Evolutionary conservation across 1,140 invertebrate genomes (phyloP).

Genomic region (Tetramorium alpestre): DNA sequence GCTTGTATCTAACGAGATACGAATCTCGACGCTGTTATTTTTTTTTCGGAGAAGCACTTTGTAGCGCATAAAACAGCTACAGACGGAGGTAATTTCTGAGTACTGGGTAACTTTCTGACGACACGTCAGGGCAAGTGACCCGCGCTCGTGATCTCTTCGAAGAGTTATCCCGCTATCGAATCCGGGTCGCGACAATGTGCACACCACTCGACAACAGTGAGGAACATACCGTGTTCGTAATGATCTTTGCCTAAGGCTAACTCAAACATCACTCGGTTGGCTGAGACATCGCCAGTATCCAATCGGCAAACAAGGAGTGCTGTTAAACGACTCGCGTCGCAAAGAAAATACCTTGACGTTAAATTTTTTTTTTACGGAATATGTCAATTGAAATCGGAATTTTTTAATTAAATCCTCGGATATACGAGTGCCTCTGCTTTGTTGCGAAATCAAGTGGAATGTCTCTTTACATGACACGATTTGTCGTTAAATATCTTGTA

Average conservation of each 20-base stretch:
- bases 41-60: conserved; percentile 9
- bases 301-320: neutral
- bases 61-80: neutral
- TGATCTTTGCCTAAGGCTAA: conserved; percentile 69
- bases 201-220: conserved; percentile 17
- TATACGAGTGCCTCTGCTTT: neutral
- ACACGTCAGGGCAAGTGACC: conserved; percentile 67
- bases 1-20: conserved; percentile 17
- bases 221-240: conserved; percentile 65
- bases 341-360: neutral
- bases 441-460: neutral
- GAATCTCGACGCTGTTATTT: neutral
- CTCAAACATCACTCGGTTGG: conserved; percentile 35
- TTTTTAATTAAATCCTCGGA: neutral
- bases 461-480: neutral
- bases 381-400: neutral
- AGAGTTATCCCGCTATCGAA: conserved; percentile 68
- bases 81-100: conserved; percentile 62
- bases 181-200: conserved; percentile 72
- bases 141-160: conserved; percentile 65
- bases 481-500: neutral
- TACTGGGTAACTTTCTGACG: conserved; percentile 14
- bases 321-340: neutral
- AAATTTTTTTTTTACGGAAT: neutral
- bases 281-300: conserved; percentile 10